Evolutionary conservation across 2,797 vertebrate genomes (phyloP).

Genomic region (Eurystomus glaucurus): DNA sequence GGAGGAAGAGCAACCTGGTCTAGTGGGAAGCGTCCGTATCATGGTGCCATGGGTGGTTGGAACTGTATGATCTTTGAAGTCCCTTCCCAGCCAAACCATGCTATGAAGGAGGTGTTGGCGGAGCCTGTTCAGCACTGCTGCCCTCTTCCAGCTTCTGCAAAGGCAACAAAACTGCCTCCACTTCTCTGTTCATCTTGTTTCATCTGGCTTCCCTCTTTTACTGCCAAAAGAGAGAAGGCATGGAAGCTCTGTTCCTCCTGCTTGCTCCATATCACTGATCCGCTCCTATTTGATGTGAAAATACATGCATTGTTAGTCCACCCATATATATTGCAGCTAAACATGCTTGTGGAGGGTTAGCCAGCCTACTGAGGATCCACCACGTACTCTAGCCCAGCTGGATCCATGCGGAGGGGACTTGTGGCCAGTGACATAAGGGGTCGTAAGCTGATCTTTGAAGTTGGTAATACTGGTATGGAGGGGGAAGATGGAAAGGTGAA

Average conservation of each 20-base stretch:
- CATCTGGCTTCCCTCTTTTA: neutral
- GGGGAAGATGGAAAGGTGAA: neutral
- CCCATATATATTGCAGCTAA: neutral
- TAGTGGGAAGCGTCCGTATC: no score
- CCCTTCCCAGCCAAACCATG: no score
- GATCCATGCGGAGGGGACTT: rapidly evolving
- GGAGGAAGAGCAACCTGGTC: neutral
- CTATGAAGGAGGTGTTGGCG: neutral
- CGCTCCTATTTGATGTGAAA: neutral
- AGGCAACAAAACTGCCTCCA: neutral
- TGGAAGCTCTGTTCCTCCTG: neutral
- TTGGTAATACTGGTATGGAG: rapidly evolving
- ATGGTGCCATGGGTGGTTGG: no score
- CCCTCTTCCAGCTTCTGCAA: neutral
- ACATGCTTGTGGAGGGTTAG: rapidly evolving
- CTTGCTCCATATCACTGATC: neutral
- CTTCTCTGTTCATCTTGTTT: neutral
- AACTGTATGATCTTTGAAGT: no score
- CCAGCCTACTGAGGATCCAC: neutral
- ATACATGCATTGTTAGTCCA: neutral
- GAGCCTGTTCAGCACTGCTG: neutral
- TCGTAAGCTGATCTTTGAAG: neutral
- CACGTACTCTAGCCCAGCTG: neutral
- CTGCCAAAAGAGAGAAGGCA: neutral
- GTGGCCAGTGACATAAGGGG: neutral